Base-by-base conservation (phyloP, 2,888 invertebrate genomes). In the Nysson spinosus region DNA sequence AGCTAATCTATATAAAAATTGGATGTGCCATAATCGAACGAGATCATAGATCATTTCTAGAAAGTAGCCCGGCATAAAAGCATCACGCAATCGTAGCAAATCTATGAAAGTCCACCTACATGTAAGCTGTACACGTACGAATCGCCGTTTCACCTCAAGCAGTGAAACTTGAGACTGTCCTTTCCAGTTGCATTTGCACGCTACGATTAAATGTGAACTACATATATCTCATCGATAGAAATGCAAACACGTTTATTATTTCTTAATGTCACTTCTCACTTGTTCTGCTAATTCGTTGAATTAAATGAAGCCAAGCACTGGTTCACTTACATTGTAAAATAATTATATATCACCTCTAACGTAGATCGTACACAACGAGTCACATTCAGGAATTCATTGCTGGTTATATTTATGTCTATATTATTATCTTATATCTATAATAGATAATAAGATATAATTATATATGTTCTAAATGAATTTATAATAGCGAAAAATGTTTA, bases 81-180 rank as follows among this genome's bases (percentile, higher is more conserved):
- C 65, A 68, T 74, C 76, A 64, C 69, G 73, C 73, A 74, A 76
- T 74, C 74, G 65, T 69, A 73, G 64, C 67, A 63, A 77, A 70
- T 77, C 77, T 74, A 77, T 70, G 75, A 75, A 75, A 77, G 77
- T 75, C 77, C 77, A 74, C 74, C 77, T 77, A 75, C 77, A 70
- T 74, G 43, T 35, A 57, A 47, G 43, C 44, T 47, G 32, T 52
- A 49, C 60, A 52, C 55, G 51, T 70, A 67, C 55, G 63, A 67
- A 50, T 61, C 63, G 63, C 43, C 57, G 75, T 75, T 75, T 73
- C 73, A 75, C 75, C 68, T 75, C 67, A 68, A 75, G 72, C 68
- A 73, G 71, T 68, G 75, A 75, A 73, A 73, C 71, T 37, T 28
- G 49, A 71, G 63, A 75, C 47, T 72, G 72, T 72, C 73, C 67